A percentile compares a stretch with the other conserved stretches of the same genome.
These are phyloP conservation scores for Helicoverpa assulta DNA, from an alignment of 2,888 invertebrate genomes.

Conservation along the genomic window DNA sequence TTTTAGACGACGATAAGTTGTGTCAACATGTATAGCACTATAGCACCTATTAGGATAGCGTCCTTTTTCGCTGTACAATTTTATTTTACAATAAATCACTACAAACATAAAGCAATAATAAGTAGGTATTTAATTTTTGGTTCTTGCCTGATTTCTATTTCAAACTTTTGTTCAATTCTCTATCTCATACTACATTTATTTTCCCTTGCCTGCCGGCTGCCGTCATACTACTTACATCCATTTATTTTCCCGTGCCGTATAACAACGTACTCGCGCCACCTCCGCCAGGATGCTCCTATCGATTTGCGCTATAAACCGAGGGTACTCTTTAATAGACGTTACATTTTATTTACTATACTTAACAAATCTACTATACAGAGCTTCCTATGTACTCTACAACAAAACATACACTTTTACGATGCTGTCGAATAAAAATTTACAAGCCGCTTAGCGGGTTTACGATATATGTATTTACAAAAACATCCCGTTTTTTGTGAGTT, in stretches of 20 bases:
- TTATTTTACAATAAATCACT: too few relatives aligned
- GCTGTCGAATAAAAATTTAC: slow-evolving; percentile 66
- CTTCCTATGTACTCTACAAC: slow-evolving; percentile 44
- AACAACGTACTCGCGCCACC: slow-evolving; percentile 54
- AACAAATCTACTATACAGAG: slow-evolving; percentile 1
- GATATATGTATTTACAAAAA: slow-evolving; percentile 63
- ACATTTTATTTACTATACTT: slow-evolving; percentile 66
- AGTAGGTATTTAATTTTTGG: too few relatives aligned
- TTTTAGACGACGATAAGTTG: too few relatives aligned
- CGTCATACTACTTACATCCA: slow-evolving; percentile 1
- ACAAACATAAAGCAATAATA: too few relatives aligned
- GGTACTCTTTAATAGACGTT: slow-evolving; percentile 72
- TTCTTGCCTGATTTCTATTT: too few relatives aligned
- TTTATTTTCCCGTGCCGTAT: slow-evolving; percentile 37
- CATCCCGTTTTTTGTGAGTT: slow-evolving; percentile 22
- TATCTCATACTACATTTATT: too few relatives aligned
- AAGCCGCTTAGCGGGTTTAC: slow-evolving; percentile 70
- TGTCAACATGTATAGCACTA: too few relatives aligned
- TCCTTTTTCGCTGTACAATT: too few relatives aligned
- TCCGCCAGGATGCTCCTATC: slow-evolving; percentile 74
- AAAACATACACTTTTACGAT: slow-evolving; percentile 63
- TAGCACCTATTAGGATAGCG: too few relatives aligned
- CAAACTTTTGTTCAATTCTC: too few relatives aligned
- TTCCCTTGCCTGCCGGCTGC: too few relatives aligned
- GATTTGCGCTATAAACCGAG: slow-evolving; percentile 77